phyloP scores from a whole-genome alignment of 2,113 vertebrate species.

The Oxyura jamaicensis region DNA sequence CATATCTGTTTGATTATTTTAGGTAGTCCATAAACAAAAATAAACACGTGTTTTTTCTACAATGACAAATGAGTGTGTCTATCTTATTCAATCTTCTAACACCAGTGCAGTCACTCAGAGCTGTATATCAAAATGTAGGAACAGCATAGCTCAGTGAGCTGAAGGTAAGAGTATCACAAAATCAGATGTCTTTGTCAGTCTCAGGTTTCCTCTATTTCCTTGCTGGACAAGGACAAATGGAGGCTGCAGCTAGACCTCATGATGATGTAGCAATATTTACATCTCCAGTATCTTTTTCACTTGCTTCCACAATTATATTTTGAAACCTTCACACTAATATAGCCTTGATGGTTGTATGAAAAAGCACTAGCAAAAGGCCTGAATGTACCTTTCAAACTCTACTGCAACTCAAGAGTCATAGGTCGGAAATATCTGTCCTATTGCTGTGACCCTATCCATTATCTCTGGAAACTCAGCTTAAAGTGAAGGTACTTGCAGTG shows the following conservation, averaged over 20 bases:
- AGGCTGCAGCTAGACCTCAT: neutral
- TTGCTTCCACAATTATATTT: neutral
- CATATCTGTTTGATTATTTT: slow-evolving; percentile 27
- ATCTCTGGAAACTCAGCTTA: neutral
- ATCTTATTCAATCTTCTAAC: neutral
- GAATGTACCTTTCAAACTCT: neutral
- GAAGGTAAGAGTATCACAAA: neutral
- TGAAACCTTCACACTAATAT: neutral
- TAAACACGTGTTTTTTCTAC: neutral
- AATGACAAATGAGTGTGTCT: neutral
- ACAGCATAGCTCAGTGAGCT: neutral
- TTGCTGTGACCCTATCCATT: neutral
- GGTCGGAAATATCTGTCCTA: neutral
- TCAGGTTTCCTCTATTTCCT: neutral
- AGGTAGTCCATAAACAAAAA: neutral
- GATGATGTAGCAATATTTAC: neutral
- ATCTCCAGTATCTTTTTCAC: neutral
- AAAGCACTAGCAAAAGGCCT: neutral
- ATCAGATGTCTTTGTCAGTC: neutral
- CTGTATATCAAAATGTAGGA: neutral
- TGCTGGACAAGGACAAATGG: neutral
- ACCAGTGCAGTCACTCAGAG: neutral
- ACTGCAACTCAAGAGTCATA: neutral
- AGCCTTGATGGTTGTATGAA: neutral
- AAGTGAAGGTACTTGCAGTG: neutral